A percentile compares a stretch with the other conserved stretches of the same genome.
Conservation (phyloP, 1,140 invertebrate species). For the Zophobas morio region DNA sequence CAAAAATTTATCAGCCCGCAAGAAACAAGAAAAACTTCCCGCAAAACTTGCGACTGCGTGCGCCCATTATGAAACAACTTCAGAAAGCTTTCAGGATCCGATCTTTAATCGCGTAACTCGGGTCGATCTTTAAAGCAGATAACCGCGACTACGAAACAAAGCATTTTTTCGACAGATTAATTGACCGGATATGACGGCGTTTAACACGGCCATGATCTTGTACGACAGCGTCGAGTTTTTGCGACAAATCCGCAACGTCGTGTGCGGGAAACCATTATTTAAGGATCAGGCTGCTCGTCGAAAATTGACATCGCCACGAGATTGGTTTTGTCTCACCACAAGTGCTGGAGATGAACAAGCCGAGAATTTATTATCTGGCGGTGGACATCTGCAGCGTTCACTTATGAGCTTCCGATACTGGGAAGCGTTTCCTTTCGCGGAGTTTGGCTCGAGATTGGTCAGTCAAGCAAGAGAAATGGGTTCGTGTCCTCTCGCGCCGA, state of each 20-base stretch:
- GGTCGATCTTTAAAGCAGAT: conserved; percentile 49
- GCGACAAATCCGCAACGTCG: conserved; percentile 7
- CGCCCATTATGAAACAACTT: conserved; percentile 47
- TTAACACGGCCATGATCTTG: conserved; percentile 5
- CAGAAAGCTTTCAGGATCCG: conserved; percentile 49
- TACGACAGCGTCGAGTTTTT: conserved; percentile 25
- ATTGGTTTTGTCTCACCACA: conserved; percentile 50
- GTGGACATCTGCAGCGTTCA: conserved; percentile 43
- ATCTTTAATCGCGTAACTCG: conserved; percentile 51
- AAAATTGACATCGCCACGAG: conserved; percentile 48
- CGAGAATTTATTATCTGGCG: conserved; percentile 45
- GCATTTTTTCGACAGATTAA: neutral
- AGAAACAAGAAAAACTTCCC: neutral
- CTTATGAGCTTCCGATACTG: conserved; percentile 33
- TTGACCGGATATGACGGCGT: neutral
- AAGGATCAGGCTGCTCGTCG: conserved; percentile 39
- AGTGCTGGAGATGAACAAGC: conserved; percentile 41
- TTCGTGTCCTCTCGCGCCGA: neutral
- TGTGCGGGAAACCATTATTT: conserved; percentile 43
- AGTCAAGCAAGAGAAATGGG: conserved; percentile 34
- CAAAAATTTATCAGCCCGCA: neutral
- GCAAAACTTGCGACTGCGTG: neutral
- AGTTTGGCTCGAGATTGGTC: conserved; percentile 10
- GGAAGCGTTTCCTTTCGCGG: conserved; percentile 22
- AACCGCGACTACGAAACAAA: conserved; percentile 46